Evolutionary conservation across 2,797 vertebrate species (phyloP).

Genomic region (Pangasius macronema): DNA sequence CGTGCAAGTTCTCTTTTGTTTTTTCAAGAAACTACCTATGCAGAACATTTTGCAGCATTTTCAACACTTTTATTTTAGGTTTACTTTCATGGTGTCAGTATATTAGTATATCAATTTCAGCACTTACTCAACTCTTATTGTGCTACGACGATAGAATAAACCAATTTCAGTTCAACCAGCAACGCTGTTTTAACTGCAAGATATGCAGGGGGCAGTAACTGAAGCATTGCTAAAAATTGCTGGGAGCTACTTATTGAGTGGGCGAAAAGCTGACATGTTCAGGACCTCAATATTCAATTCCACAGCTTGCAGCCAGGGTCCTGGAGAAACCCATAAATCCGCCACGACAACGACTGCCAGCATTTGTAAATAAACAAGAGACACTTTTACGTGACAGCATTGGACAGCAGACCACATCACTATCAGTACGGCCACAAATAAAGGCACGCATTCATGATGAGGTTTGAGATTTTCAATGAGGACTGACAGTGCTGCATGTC

Average conservation of each 20-base stretch:
- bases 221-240: slow-evolving; percentile 20
- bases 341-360: slow-evolving; percentile 11
- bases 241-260: neutral
- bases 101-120: neutral
- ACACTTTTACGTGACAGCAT: slow-evolving; percentile 14
- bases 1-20: neutral
- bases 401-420: slow-evolving; percentile 16
- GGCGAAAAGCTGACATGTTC: neutral
- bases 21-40: neutral
- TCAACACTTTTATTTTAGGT: neutral
- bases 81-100: neutral
- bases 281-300: neutral
- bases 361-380: neutral
- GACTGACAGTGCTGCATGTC: slow-evolving; percentile 45
- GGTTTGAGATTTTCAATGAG: slow-evolving; percentile 52
- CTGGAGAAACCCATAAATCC: slow-evolving; percentile 19
- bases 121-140: slow-evolving; percentile 18
- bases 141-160: slow-evolving; percentile 5
- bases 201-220: slow-evolving; percentile 17
- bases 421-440: slow-evolving; percentile 28
- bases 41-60: neutral
- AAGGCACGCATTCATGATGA: slow-evolving; percentile 58
- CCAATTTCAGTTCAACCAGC: slow-evolving; percentile 24
- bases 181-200: slow-evolving; percentile 32
- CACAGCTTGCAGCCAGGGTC: neutral